These are phyloP conservation scores for Holacanthus passer DNA, from an alignment of 2,113 vertebrate species.

Conservation along the genomic window DNA sequence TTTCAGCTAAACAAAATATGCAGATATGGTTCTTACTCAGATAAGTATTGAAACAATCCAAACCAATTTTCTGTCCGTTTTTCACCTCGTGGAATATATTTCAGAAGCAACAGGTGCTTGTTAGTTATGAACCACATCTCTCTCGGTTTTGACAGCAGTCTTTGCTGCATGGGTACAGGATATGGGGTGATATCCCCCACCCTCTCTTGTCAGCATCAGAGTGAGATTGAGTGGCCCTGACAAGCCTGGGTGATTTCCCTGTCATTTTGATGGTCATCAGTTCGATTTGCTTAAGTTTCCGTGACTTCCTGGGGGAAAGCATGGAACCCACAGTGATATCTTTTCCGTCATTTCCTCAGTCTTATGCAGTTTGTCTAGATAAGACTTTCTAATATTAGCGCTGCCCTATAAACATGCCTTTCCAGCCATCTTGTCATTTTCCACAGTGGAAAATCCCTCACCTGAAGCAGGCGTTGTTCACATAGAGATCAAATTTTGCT, in stretches of 20 bases:
- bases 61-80: conserved; percentile 7
- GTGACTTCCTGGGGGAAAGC: conserved; percentile 49
- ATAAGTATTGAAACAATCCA: conserved; percentile 56
- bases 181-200: conserved; percentile 39
- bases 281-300: conserved; percentile 64
- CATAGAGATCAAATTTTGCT: conserved; percentile 61
- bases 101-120: conserved; percentile 55
- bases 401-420: conserved; percentile 55
- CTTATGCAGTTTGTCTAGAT: conserved; percentile 63
- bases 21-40: conserved; percentile 13
- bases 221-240: conserved; percentile 64
- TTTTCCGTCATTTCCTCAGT: conserved; percentile 60
- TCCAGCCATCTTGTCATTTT: conserved; percentile 62
- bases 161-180: conserved; percentile 49
- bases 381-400: conserved; percentile 72
- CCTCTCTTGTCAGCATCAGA: conserved; percentile 44
- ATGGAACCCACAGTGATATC: conserved; percentile 39
- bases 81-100: conserved; percentile 9
- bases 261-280: conserved; percentile 70
- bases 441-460: conserved; percentile 69
- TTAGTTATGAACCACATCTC: conserved; percentile 12
- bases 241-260: conserved; percentile 58
- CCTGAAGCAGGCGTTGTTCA: conserved; percentile 69
- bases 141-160: conserved; percentile 54
- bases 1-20: conserved; percentile 27